These are phyloP conservation scores for Platyura marginata DNA, from an alignment of 1,140 invertebrate genomes.

Conservation along the genomic window DNA sequence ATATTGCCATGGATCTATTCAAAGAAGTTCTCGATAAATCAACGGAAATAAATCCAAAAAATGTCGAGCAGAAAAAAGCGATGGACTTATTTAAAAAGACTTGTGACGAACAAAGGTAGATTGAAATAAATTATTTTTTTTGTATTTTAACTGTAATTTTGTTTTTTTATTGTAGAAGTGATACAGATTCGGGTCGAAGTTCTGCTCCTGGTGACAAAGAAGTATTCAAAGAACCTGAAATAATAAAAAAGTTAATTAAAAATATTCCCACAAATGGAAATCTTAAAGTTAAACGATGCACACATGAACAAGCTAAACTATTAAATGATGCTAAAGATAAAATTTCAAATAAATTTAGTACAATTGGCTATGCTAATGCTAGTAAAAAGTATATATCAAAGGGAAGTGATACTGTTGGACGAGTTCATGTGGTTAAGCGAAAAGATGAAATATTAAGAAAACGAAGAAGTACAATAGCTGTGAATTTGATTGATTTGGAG, in stretches of 20 bases:
- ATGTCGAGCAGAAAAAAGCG: neutral
- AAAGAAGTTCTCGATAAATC: slow-evolving; percentile 7
- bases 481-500: slow-evolving; percentile 1
- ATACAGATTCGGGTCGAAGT: slow-evolving; percentile 4
- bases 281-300: neutral
- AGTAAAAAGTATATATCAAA: neutral
- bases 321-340: neutral
- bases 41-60: neutral
- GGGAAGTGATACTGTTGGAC: neutral
- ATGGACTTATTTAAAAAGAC: too few relatives aligned
- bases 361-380: neutral
- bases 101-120: too few relatives aligned
- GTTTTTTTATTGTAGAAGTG: slow-evolving; percentile 2
- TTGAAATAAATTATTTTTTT: too few relatives aligned
- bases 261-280: neutral
- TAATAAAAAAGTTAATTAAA: neutral
- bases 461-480: slow-evolving; percentile 1
- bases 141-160: too few relatives aligned
- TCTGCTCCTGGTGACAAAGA: slow-evolving; percentile 1
- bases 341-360: neutral
- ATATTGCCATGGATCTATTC: slow-evolving; percentile 40
- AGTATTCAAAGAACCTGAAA: neutral
- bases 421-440: neutral
- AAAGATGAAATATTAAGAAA: neutral
- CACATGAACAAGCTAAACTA: neutral